These are phyloP conservation scores for Fratercula arctica DNA, from an alignment of 2,797 vertebrate genomes.

Conservation along the genomic window DNA sequence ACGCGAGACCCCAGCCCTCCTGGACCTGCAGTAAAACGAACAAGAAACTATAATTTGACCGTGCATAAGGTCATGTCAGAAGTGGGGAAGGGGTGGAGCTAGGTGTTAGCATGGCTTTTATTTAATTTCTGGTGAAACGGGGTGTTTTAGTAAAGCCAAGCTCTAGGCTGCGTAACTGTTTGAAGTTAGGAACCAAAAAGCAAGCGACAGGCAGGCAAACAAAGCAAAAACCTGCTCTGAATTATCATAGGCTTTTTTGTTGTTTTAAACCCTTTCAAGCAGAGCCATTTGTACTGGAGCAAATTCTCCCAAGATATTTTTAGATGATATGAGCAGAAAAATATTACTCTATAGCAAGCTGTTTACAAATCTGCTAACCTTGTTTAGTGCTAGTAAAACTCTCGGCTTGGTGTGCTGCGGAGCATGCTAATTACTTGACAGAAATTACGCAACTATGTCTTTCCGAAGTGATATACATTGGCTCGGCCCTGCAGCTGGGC, in stretches of 20 bases:
- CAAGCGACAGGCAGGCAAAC: not conserved
- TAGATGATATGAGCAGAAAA: slow-evolving; percentile 5
- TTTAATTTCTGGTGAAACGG: not conserved
- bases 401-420: not conserved
- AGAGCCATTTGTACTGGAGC: slow-evolving; percentile 1
- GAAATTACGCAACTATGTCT: not conserved
- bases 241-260: not conserved
- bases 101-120: not conserved
- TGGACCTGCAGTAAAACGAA: not conserved
- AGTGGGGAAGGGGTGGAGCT: not conserved
- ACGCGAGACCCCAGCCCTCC: not conserved
- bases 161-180: not conserved
- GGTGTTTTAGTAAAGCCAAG: not conserved
- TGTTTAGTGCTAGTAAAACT: slow-evolving; percentile 31
- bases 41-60: not conserved
- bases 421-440: slow-evolving; percentile 27
- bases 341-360: slow-evolving; percentile 40
- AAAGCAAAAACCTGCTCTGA: not conserved
- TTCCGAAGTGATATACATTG: not conserved
- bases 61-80: not conserved
- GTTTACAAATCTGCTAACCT: slow-evolving; percentile 35
- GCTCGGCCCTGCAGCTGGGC: not conserved
- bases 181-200: not conserved
- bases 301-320: slow-evolving; percentile 42
- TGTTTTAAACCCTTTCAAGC: slow-evolving; percentile 31